Evolutionary conservation across 1,140 invertebrate species (phyloP).

Genomic region (Battus philenor): DNA sequence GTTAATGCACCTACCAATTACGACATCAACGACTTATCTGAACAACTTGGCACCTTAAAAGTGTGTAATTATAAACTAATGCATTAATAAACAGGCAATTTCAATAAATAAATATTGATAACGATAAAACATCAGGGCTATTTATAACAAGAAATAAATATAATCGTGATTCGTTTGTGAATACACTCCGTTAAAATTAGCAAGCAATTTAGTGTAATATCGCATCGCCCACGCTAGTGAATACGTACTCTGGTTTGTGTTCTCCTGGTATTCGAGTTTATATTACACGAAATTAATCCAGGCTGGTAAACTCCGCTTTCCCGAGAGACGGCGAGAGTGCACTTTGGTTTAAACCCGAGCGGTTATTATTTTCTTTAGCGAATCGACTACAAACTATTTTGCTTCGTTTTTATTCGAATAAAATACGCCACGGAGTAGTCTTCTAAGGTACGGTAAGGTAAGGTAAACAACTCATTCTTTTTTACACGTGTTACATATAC

Average conservation of each 20-base stretch:
- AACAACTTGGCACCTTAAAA: too few species aligned
- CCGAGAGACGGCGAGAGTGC: conserved; percentile 31
- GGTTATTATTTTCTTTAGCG: conserved; percentile 32
- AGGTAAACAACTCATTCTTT: not conserved
- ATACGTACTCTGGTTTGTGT: conserved; percentile 53
- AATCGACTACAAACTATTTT: conserved; percentile 22
- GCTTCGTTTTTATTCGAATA: conserved; percentile 14
- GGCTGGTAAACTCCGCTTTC: conserved; percentile 37
- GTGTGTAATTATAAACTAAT: too few species aligned
- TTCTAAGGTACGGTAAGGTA: not conserved
- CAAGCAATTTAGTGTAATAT: not conserved
- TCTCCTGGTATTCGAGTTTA: conserved; percentile 66
- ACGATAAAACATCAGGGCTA: too few species aligned
- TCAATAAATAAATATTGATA: too few species aligned
- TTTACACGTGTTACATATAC: not conserved
- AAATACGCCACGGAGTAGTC: not conserved
- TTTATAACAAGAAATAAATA: too few species aligned
- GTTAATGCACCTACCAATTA: conserved; percentile 1
- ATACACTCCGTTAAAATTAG: not conserved
- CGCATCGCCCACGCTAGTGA: conserved; percentile 25
- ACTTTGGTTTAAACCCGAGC: conserved; percentile 31
- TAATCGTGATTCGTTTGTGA: too few species aligned
- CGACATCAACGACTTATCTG: too few species aligned
- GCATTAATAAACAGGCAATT: too few species aligned
- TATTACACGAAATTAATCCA: conserved; percentile 70